Evolutionary conservation across 2,888 invertebrate species (phyloP).

Genomic region (Azorinus chamasolen): DNA sequence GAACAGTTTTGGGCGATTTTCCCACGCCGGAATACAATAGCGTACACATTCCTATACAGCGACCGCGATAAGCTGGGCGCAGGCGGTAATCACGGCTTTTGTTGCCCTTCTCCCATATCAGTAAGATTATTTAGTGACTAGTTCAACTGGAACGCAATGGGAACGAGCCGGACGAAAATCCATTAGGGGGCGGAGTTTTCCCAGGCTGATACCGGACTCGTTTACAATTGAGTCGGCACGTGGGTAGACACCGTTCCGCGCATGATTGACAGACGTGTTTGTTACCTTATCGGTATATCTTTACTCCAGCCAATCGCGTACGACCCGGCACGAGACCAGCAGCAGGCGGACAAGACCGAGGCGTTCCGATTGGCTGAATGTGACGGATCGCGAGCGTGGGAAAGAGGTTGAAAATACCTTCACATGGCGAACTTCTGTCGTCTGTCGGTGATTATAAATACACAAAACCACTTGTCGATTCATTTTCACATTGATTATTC

Average conservation of each 20-base stretch:
- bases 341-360: conserved; percentile 43
- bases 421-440: conserved; percentile 76
- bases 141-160: conserved; percentile 53
- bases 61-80: conserved; percentile 54
- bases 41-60: conserved; percentile 49
- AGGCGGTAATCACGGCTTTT: conserved; percentile 59
- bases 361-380: conserved; percentile 73
- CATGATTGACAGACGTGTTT: conserved; percentile 72
- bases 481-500: conserved; percentile 8
- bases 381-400: conserved; percentile 80
- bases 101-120: conserved; percentile 53
- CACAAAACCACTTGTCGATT: conserved; percentile 64
- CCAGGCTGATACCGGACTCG: conserved; percentile 77
- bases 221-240: conserved; percentile 76
- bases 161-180: conserved; percentile 51
- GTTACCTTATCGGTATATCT: conserved; percentile 53
- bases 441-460: conserved; percentile 75
- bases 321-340: conserved; percentile 59
- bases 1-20: conserved; percentile 61
- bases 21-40: conserved; percentile 64
- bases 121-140: conserved; percentile 63
- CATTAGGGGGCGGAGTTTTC: conserved; percentile 79
- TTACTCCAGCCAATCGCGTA: conserved; percentile 63
- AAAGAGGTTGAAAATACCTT: conserved; percentile 77
- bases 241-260: conserved; percentile 70